Conservation (phyloP, 2,113 vertebrate genomes). For the Psettodes erumei region DNA sequence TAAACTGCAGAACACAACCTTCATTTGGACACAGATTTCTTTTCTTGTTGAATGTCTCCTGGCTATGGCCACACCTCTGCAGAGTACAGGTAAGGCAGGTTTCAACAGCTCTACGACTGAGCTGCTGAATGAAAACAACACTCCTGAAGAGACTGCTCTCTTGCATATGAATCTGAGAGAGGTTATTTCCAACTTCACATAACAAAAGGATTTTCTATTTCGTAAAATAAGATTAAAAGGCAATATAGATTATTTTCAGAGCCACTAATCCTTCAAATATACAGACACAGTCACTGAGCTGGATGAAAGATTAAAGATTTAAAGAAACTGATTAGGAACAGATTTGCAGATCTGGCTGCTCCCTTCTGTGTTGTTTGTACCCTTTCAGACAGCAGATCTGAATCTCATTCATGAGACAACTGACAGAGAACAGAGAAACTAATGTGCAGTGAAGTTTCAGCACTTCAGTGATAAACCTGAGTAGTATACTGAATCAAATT, state of each 20-base stretch:
- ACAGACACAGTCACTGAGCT: neutral
- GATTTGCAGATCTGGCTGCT: neutral
- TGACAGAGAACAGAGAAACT: neutral
- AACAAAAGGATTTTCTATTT: neutral
- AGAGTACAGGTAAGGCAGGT: slow-evolving; percentile 48
- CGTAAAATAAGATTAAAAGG: neutral
- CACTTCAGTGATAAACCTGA: neutral
- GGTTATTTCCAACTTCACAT: neutral
- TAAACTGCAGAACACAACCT: neutral
- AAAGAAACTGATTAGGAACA: neutral
- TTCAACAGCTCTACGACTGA: slow-evolving; percentile 24
- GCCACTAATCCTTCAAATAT: too few relatives aligned
- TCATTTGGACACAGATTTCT: neutral
- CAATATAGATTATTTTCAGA: too few relatives aligned
- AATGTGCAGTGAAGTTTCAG: neutral
- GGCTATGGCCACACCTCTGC: slow-evolving; percentile 11
- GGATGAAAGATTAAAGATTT: neutral
- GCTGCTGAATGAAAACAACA: slow-evolving; percentile 2
- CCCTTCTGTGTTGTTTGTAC: neutral
- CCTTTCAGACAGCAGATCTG: neutral
- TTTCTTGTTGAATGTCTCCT: neutral
- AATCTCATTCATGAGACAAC: neutral
- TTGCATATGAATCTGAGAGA: neutral
- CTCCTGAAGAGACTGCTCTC: neutral
- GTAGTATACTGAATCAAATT: neutral